Base-by-base conservation (phyloP, 2,888 invertebrate species). In the Diploptera punctata region DNA sequence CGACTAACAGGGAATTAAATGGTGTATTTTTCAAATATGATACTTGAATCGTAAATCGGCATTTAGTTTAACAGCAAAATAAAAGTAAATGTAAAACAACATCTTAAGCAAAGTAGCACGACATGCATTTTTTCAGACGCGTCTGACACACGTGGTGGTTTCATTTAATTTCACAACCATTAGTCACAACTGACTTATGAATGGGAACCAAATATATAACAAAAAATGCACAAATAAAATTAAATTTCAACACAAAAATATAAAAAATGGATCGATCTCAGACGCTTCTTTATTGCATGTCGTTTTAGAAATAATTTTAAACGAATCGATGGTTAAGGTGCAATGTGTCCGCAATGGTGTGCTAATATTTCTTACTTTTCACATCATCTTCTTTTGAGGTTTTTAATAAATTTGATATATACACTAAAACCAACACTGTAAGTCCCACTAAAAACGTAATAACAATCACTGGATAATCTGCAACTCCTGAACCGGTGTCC, bases 381-480 rank as follows among this genome's bases (percentile, higher is more conserved):
- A 33, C 65, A 31, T 75, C 74, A 49, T 74, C 71, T 61, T 62
- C 71, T 57, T 70, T 72, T 44, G 73, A 71, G 44, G 72, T 68
- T 52, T 73, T 73, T 49, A 76, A 72, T 49, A 75, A 65, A 62
- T 71, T 77, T 47, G 74, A 71, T 60, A 77, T 74, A 68, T 77
- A 77, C 44, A 75, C 62, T 57, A 75, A 68, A 38, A 73, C 60
- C 24, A 77, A 65, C 19, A 73, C 75, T 44, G 76, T 73, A 10
- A 73, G 74, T 47, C 77, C 77, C 26, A 77, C 74, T 38, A 76
- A 74, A 21, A 77, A 29, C 52, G 77, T 75, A 61, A 77, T 61
- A 31, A 74, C 70, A 54, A 77, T 21, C 9, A 71, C 70, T 57
- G 75, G 65, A 33, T 71, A 67, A 43, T 75, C 76, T 26, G 71